Evolutionary conservation across 2,888 invertebrate genomes (phyloP).

Genomic region (Acrobasis suavella): DNA sequence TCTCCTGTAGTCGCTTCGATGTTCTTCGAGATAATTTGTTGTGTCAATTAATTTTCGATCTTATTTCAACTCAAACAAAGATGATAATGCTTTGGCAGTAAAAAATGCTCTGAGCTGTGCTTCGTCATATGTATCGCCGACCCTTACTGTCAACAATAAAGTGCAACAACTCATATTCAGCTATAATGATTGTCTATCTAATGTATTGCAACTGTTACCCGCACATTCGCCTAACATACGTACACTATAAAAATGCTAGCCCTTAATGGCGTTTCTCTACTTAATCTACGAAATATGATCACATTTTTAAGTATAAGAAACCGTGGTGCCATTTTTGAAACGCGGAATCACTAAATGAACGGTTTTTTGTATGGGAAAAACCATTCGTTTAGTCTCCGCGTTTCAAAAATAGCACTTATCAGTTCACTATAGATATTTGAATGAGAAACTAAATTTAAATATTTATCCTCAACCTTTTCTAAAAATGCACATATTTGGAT

Average conservation of each 20-base stretch:
- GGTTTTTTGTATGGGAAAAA: no score
- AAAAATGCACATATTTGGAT: conserved; percentile 47
- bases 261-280: conserved; percentile 40
- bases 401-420: no score
- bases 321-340: conserved; percentile 5
- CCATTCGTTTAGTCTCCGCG: no score
- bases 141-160: conserved; percentile 27
- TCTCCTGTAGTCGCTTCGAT: no score
- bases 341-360: no score
- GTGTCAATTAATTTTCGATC: no score
- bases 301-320: conserved; percentile 60
- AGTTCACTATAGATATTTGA: conserved; percentile 32
- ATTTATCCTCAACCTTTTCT: conserved; percentile 31
- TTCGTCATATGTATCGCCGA: no score
- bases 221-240: conserved; percentile 39
- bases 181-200: conserved; percentile 39
- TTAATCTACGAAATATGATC: conserved; percentile 54
- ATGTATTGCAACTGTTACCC: conserved; percentile 55
- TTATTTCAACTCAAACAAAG: no score
- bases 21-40: no score
- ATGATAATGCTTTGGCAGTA: no score
- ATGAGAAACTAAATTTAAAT: conserved; percentile 30
- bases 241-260: conserved; percentile 45
- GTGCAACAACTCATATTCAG: conserved; percentile 35
- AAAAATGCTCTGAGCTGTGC: no score